Base-by-base conservation (phyloP, 2,888 invertebrate species). In the Drosophila pseudotalamancana region DNA sequence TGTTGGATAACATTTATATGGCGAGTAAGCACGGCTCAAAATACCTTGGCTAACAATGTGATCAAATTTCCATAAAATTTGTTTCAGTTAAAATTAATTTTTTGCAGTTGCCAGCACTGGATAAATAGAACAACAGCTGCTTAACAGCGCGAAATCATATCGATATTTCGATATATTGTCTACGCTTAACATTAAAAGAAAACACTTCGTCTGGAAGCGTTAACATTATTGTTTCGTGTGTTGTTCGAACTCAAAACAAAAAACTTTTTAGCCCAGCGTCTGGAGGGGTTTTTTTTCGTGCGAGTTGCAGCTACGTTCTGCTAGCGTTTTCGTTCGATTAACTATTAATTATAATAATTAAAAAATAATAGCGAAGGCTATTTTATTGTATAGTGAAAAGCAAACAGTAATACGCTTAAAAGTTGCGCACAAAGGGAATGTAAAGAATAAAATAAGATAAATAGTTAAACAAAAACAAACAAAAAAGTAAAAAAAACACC, bases 171-270 rank as follows among this genome's bases (percentile, higher is more conserved):
- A 43, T 34, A 31, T n/a, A 21, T 35, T 6, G 9, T 9, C 12
- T 27, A n/a, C n/a, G 3, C 21, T 29, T 46, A n/a, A 40, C 40
- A n/a, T 25, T 18, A 1, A 31, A 19, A 16, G 25, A 16, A 55
- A 32, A 54, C 42, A 29, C 35, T 51, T 46, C 42, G 50, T 53
- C 39, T 48, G 43, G 29, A 35, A 11, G 29, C 51, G 37, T 55
- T 71, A 57, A 63, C 53, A 53, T 68, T 49, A n/a, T 16, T 50
- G 46, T 27, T 35, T 46, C 49, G 67, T 62, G 35, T 12, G 9
- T 23, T 45, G 61, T 40, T 61, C 55, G 62, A 42, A 56, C 54
- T 54, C 67, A 57, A 71, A 72, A 67, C 71, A 71, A 71, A 50
- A 70, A 61, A 51, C 25, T 6, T 51, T 19, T 34, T 34, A 57